Evolutionary conservation across 2,888 invertebrate species (phyloP), one percentile per base, ranked within the genome.

Genomic region (Loripinus fragilis): DNA sequence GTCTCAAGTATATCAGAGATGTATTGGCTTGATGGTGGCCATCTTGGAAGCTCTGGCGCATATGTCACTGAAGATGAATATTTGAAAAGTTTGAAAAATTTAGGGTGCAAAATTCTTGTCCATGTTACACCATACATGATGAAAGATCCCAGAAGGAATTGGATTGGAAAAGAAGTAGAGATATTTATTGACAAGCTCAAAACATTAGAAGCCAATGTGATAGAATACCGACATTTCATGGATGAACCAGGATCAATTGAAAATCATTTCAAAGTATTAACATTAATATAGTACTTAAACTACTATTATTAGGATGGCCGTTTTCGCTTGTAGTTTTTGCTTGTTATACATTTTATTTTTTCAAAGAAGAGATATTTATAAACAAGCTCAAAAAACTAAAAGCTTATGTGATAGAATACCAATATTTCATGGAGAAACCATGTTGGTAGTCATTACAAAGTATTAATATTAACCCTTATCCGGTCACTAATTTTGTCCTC

Each of bases 71-170:
- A 97, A 0, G 94, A 95, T 84, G 95, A 95, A 71, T 94, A 97
- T 48, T 94, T 98, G 41, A 95, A 96, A 92, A 96, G 96, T 0
- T 95, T 98, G 71, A 95, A 96, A 1, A 42, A 83, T 2, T 75
- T 86, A 7, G 71, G 95, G 70, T 95, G 97, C 88, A 95, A 95
- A 83, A 95, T 97, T 72, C 95, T 95, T 90, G 95, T 97, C 50
- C 97, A 98, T 94, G 97, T 98, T 75, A 97, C 97, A 55, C 97
- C 97, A n/a, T 98, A 98, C 94, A 98, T 98, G 94, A 96, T 97
- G 73, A 95, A 95, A 83, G 97, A 97, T 92, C 95, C 96, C 80
- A 95, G 95, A 38, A 95, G 97, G 74, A 96, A 96, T 12, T 97
- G 97, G 97, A 97, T 98, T 91, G 95, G 96, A 20, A 95, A 96